phyloP scores from a whole-genome alignment of 2,888 invertebrate genomes.

The Beris morrisii region DNA sequence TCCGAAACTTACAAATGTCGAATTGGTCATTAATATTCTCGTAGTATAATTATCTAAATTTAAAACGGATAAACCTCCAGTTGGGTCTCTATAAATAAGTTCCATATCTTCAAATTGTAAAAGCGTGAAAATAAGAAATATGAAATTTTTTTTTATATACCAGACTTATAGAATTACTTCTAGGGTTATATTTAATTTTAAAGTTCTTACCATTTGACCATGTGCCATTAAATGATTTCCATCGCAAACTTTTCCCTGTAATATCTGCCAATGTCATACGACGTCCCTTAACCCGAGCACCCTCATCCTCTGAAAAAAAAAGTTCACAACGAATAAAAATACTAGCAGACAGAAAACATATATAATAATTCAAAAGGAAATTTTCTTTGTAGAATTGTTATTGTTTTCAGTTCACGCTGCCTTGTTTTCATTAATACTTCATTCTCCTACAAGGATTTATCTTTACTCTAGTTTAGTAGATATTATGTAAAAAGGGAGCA shows the following conservation, averaged over 20 bases:
- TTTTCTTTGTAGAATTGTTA: no score
- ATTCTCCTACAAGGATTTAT: background rate
- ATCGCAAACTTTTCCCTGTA: constrained; percentile 60
- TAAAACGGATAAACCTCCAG: constrained; percentile 78
- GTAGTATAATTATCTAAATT: constrained; percentile 76
- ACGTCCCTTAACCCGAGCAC: constrained; percentile 67
- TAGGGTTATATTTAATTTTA: background rate
- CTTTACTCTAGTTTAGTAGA: no score
- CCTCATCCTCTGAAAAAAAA: constrained; percentile 59
- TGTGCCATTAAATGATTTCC: constrained; percentile 73
- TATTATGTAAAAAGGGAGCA: no score
- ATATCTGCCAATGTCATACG: constrained; percentile 72
- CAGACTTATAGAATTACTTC: no score
- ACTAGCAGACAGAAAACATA: no score
- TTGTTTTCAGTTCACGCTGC: constrained; percentile 7
- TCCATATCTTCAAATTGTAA: constrained; percentile 64
- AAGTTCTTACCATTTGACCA: constrained; percentile 68
- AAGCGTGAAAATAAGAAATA: background rate
- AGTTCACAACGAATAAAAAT: background rate
- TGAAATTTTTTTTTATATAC: constrained; percentile 1
- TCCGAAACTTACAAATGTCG: constrained; percentile 74
- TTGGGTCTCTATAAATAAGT: constrained; percentile 73
- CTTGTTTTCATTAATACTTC: no score
- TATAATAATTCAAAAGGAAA: no score
- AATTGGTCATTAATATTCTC: constrained; percentile 75